A percentile compares a stretch with the other conserved stretches of the same genome.
Evolutionary conservation across 92 coral and sea anemone species (phyloP).

Genomic region (Virgularia gustaviana): DNA sequence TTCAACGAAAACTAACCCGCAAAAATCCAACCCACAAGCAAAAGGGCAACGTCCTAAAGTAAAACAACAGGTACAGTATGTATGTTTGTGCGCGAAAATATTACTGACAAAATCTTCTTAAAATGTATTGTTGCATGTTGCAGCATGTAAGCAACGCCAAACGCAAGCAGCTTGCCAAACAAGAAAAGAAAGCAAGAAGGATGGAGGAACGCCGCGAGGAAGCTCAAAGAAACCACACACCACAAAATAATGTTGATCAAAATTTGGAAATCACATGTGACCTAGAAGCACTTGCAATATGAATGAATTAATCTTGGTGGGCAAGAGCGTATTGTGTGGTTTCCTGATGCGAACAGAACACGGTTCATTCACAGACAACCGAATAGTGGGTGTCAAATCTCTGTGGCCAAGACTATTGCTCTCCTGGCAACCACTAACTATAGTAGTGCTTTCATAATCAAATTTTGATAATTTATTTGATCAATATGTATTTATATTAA

Average conservation of each 20-base stretch:
- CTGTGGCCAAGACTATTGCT: too few species aligned
- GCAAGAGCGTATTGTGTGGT: too few species aligned
- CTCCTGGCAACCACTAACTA: too few species aligned
- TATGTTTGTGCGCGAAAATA: background rate
- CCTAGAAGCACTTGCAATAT: conserved; percentile 29
- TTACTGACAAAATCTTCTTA: background rate
- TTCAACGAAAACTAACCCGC: background rate
- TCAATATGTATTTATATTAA: too few species aligned
- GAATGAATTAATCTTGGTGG: too few species aligned
- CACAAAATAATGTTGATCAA: background rate
- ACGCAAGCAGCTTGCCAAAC: conserved; percentile 87
- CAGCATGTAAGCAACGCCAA: conserved; percentile 18
- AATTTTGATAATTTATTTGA: too few species aligned
- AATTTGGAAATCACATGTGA: conserved; percentile 1
- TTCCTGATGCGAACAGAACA: too few species aligned
- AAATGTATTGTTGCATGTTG: background rate
- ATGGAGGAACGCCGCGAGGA: conserved; percentile 76
- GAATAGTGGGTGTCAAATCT: too few species aligned
- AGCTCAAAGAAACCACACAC: background rate
- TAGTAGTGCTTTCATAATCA: too few species aligned
- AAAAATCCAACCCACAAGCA: background rate
- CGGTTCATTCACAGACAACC: too few species aligned
- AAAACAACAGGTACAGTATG: conserved; percentile 16
- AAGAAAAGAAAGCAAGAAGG: conserved; percentile 80
- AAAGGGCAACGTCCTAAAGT: conserved; percentile 12